phyloP scores from a whole-genome alignment of 2,113 vertebrate species.

The Spermophilus dauricus region DNA sequence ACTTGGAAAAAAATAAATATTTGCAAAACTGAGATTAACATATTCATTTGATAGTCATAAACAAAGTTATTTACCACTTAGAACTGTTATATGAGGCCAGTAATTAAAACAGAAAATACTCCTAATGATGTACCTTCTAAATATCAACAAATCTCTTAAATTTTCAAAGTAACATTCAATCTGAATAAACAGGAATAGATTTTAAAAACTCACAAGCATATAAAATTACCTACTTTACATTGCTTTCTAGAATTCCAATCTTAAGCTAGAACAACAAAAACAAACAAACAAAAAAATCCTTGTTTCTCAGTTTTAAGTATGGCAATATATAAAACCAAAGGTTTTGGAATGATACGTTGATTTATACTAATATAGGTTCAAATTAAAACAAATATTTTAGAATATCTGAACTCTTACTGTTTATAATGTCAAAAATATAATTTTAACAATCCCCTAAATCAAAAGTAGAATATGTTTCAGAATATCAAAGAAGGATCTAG shows the following conservation, averaged over 20 bases:
- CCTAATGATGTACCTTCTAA: background rate
- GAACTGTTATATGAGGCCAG: slow-evolving; percentile 36
- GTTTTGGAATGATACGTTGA: slow-evolving; percentile 56
- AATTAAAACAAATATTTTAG: slow-evolving; percentile 73
- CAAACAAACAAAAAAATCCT: slow-evolving; percentile 52
- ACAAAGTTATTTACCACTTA: slow-evolving; percentile 38
- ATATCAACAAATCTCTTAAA: slow-evolving; percentile 52
- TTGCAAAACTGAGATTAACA: slow-evolving; percentile 36
- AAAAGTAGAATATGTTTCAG: slow-evolving; percentile 73
- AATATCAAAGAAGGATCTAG: slow-evolving; percentile 72
- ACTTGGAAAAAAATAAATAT: background rate
- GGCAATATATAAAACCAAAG: slow-evolving; percentile 43
- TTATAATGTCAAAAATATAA: slow-evolving; percentile 79
- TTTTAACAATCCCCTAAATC: slow-evolving; percentile 70
- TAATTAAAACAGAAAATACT: slow-evolving; percentile 60
- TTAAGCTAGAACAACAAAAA: slow-evolving; percentile 61
- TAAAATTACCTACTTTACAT: slow-evolving; percentile 32
- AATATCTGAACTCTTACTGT: slow-evolving; percentile 75
- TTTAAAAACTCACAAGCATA: slow-evolving; percentile 30
- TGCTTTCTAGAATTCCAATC: slow-evolving; percentile 63
- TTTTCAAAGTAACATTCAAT: slow-evolving; percentile 59
- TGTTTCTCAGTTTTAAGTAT: slow-evolving; percentile 66
- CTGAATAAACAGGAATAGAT: slow-evolving; percentile 48
- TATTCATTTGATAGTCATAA: slow-evolving; percentile 37
- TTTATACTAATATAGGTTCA: slow-evolving; percentile 58